Percentiles rank a stretch among this genome's conserved stretches.
Evolutionary conservation across 2,797 vertebrate species (phyloP).

Genomic region (Rhinogobio ventralis): DNA sequence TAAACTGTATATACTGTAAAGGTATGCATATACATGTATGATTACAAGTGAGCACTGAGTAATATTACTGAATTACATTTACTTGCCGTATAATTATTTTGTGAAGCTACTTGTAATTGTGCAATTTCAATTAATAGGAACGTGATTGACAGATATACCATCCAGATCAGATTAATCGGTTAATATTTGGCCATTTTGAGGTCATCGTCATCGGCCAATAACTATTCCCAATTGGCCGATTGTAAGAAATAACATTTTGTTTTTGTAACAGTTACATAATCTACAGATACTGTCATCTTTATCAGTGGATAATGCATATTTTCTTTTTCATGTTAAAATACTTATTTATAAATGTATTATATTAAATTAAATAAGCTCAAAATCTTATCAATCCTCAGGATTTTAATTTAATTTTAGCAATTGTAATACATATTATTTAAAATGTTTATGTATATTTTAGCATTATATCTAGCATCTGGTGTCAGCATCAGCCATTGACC

Average conservation of each 20-base stretch:
- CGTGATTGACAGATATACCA: neutral
- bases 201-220: neutral
- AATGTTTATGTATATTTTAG: neutral
- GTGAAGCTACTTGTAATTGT: neutral
- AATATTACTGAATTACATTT: neutral
- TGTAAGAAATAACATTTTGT: neutral
- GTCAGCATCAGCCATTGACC: neutral
- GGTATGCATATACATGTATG: neutral
- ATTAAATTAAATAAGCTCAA: neutral
- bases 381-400: neutral
- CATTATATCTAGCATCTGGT: neutral
- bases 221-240: neutral
- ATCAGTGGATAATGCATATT: neutral
- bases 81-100: neutral
- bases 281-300: neutral
- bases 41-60: neutral
- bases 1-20: neutral
- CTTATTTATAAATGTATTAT: neutral
- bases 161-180: neutral
- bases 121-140: neutral
- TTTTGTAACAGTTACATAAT: neutral
- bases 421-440: neutral
- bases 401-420: neutral
- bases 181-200: neutral
- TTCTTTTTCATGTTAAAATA: neutral